Evolutionary conservation across 2,797 vertebrate genomes (phyloP).

Genomic region (Gallinago nigripennis): DNA sequence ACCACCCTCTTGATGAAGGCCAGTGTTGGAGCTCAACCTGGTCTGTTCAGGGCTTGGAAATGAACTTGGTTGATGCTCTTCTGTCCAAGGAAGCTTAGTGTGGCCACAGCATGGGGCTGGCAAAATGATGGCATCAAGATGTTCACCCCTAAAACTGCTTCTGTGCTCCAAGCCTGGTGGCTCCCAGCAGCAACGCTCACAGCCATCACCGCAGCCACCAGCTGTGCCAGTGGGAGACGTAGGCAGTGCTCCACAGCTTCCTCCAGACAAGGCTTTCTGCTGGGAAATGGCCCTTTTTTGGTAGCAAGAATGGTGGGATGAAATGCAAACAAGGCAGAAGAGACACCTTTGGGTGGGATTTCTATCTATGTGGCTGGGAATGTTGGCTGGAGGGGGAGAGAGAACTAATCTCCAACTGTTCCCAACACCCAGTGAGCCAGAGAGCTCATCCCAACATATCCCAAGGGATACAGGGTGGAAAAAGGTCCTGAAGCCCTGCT

Average conservation of each 20-base stretch:
- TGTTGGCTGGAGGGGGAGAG: fast-evolving
- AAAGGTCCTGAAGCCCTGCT: not conserved
- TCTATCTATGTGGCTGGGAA: not conserved
- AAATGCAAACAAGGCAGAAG: not conserved
- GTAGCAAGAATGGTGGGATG: not conserved
- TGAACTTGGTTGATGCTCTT: not conserved
- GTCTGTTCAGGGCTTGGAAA: not conserved
- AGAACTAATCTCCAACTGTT: not conserved
- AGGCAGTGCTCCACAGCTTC: not conserved
- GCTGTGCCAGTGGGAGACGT: not conserved
- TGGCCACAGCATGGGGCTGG: fast-evolving
- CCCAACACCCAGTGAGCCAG: not conserved
- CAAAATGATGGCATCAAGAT: fast-evolving
- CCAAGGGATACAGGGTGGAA: not conserved
- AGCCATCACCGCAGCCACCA: fast-evolving
- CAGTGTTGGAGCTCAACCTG: not conserved
- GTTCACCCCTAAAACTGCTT: not conserved
- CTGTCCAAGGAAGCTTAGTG: fast-evolving
- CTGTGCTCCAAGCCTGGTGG: not conserved
- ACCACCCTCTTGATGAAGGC: not conserved
- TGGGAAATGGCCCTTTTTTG: not conserved
- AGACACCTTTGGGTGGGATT: not conserved
- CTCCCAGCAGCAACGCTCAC: not conserved
- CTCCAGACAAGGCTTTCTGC: not conserved
- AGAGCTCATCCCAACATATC: not conserved